Conservation (phyloP, 2,888 invertebrate species). For the Eupeodes latifasciatus region DNA sequence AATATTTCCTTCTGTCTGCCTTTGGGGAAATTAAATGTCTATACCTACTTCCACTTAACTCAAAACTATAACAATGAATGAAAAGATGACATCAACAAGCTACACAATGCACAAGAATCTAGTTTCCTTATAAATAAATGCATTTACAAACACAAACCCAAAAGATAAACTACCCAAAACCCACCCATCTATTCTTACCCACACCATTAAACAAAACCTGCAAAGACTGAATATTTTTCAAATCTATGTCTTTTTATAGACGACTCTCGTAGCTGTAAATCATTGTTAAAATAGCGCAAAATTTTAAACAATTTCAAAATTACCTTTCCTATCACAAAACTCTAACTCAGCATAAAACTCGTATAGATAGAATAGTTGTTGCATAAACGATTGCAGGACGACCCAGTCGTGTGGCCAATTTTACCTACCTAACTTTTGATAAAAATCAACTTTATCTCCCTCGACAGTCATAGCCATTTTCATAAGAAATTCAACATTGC, state of each 20-base stretch:
- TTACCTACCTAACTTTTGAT: constrained; percentile 50
- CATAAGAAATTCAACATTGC: constrained; percentile 54
- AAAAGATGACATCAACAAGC: constrained; percentile 28
- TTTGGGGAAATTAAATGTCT: constrained; percentile 12
- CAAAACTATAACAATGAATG: constrained; percentile 51
- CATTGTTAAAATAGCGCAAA: constrained; percentile 44
- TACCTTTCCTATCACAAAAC: neutral
- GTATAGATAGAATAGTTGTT: neutral
- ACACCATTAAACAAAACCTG: neutral
- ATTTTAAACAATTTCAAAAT: constrained; percentile 53
- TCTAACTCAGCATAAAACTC: constrained; percentile 31
- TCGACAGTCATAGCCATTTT: constrained; percentile 47
- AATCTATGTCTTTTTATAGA: neutral
- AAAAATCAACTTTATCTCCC: constrained; percentile 47
- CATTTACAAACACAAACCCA: too few species aligned
- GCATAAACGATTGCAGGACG: neutral
- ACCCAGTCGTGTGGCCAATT: constrained; percentile 55
- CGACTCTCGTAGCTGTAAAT: constrained; percentile 5
- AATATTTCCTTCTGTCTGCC: neutral
- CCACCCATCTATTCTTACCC: too few species aligned
- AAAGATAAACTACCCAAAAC: neutral
- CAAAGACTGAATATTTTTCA: constrained; percentile 37
- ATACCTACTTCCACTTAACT: constrained; percentile 1
- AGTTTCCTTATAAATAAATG: neutral
- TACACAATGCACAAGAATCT: neutral